phyloP scores from a whole-genome alignment of 2,888 invertebrate species.

The Phalangium opilio region DNA sequence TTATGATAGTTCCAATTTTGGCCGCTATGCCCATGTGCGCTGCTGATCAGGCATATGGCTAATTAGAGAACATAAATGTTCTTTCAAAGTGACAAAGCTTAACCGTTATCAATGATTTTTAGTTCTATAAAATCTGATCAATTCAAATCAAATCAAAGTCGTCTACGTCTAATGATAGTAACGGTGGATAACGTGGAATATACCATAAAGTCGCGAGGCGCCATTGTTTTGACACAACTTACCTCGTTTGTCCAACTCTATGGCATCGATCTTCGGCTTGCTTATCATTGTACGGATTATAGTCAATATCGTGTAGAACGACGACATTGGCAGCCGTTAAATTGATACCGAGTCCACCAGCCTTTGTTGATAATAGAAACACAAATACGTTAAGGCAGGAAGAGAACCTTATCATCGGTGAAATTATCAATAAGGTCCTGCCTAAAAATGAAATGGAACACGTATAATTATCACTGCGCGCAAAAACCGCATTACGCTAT shows the following conservation, averaged over 20 bases:
- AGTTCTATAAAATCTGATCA: too few relatives aligned
- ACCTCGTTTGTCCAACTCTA: conserved; percentile 45
- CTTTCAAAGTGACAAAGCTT: too few relatives aligned
- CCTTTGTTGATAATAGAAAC: conserved; percentile 79
- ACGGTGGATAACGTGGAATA: too few relatives aligned
- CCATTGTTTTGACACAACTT: conserved; percentile 10
- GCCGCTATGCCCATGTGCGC: too few relatives aligned
- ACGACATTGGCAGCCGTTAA: conserved; percentile 88
- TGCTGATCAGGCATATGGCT: too few relatives aligned
- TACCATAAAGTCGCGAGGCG: too few relatives aligned
- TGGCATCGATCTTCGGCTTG: conserved; percentile 74
- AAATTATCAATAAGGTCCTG: conserved; percentile 81
- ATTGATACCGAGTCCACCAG: conserved; percentile 92
- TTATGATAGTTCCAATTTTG: too few relatives aligned
- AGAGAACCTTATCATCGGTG: conserved; percentile 54
- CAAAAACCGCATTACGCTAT: background rate
- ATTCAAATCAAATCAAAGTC: too few relatives aligned
- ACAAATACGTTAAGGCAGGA: conserved; percentile 76
- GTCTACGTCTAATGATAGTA: too few relatives aligned
- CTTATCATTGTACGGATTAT: conserved; percentile 96
- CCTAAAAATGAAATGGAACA: conserved; percentile 37
- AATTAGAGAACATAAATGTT: too few relatives aligned
- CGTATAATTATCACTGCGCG: background rate
- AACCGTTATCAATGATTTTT: too few relatives aligned
- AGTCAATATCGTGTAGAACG: conserved; percentile 92